These are phyloP conservation scores for Eutrigla gurnardus DNA, from an alignment of 2,797 vertebrate species.

Conservation along the genomic window DNA sequence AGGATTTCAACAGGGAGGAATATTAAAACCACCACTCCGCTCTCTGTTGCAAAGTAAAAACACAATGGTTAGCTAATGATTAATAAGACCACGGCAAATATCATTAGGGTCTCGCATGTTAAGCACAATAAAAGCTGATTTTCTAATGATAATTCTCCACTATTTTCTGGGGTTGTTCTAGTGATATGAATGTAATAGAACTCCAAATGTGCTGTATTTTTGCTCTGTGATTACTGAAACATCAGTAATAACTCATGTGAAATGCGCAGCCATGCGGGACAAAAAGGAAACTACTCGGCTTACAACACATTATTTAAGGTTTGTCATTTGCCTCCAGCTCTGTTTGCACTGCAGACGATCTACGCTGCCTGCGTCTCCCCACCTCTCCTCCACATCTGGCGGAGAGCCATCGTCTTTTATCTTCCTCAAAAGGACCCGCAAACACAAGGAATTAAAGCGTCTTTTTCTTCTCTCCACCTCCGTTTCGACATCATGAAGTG, in stretches of 20 bases:
- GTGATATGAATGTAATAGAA: background rate
- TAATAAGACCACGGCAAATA: constrained; percentile 18
- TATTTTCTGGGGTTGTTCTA: background rate
- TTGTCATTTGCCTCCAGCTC: constrained; percentile 36
- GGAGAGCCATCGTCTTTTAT: constrained; percentile 44
- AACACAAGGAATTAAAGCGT: constrained; percentile 32
- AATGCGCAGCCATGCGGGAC: constrained; percentile 4
- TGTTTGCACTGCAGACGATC: constrained; percentile 21
- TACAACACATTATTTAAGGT: constrained; percentile 29
- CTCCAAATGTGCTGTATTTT: background rate
- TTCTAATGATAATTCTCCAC: constrained; percentile 10
- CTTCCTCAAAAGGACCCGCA: constrained; percentile 50
- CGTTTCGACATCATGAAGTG: constrained; percentile 39
- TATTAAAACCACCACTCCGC: constrained; percentile 19
- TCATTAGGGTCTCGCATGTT: constrained; percentile 20
- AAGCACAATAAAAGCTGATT: constrained; percentile 14
- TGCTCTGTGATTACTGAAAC: background rate
- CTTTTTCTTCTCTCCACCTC: constrained; percentile 22
- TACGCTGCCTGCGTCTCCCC: background rate
- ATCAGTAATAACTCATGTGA: background rate
- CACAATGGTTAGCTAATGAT: background rate
- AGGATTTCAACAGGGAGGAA: constrained; percentile 1
- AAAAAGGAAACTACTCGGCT: constrained; percentile 12
- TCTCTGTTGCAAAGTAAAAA: constrained; percentile 23
- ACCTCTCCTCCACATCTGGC: constrained; percentile 35